Conservation (phyloP, 2,888 invertebrate species). For the Metacarcinus magister region DNA sequence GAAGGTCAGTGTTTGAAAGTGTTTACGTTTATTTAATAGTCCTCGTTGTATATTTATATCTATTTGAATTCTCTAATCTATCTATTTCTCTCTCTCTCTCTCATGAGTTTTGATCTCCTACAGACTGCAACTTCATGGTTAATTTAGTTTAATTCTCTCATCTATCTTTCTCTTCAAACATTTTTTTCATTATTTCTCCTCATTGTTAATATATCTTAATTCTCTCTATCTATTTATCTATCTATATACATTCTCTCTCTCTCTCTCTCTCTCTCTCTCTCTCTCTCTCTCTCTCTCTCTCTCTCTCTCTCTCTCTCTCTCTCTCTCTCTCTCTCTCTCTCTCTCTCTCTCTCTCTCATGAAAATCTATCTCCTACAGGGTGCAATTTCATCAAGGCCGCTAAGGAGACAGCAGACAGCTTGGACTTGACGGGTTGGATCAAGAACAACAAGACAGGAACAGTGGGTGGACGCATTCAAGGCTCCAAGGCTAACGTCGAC, state of each 20-base stretch:
- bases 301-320: not conserved
- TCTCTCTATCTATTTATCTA: too few species aligned
- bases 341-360: not conserved
- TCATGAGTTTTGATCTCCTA: too few species aligned
- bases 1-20: too few species aligned
- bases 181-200: not conserved
- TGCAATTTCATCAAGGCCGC: constrained; percentile 95
- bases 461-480: constrained; percentile 95
- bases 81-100: constrained; percentile 47
- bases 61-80: too few species aligned
- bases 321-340: constrained; percentile 32
- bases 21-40: too few species aligned
- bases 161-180: too few species aligned
- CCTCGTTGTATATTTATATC: too few species aligned
- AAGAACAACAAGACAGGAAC: constrained; percentile 95
- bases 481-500: constrained; percentile 90
- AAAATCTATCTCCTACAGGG: constrained; percentile 88
- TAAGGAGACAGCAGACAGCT: constrained; percentile 90
- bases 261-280: not conserved
- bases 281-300: not conserved
- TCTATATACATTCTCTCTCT: not conserved
- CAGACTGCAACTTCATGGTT: too few species aligned
- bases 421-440: constrained; percentile 94
- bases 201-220: too few species aligned
- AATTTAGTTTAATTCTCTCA: too few species aligned